A percentile compares a stretch with the other conserved stretches of the same genome.
phyloP scores from a whole-genome alignment of 2,797 vertebrate species.

The Sciurus carolinensis region DNA sequence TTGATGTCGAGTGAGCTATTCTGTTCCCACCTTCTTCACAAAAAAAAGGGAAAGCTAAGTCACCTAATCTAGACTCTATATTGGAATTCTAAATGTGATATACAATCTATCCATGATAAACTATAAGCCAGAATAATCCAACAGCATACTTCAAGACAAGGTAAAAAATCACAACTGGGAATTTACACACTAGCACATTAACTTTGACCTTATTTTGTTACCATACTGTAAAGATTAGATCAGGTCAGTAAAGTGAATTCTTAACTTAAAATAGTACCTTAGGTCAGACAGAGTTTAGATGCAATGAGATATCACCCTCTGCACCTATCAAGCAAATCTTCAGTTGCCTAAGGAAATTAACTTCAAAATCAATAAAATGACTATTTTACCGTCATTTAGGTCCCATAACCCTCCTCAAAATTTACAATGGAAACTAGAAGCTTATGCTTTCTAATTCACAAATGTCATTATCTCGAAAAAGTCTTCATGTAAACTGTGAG shows the following conservation, averaged over 20 bases:
- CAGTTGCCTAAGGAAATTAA: slow-evolving; percentile 51
- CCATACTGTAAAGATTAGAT: background rate
- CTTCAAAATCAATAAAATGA: slow-evolving; percentile 13
- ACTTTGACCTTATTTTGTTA: slow-evolving; percentile 48
- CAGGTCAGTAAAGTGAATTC: background rate
- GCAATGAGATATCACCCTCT: slow-evolving; percentile 3
- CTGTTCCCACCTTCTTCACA: background rate
- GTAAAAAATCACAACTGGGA: slow-evolving; percentile 40
- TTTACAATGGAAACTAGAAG: slow-evolving; percentile 3
- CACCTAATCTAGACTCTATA: background rate
- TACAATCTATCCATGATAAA: slow-evolving; percentile 36
- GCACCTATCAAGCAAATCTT: slow-evolving; percentile 40
- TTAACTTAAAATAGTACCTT: background rate
- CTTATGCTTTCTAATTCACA: slow-evolving; percentile 44
- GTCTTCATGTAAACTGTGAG: background rate
- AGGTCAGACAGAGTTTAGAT: slow-evolving; percentile 9
- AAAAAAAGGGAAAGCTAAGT: slow-evolving; percentile 37
- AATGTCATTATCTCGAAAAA: background rate
- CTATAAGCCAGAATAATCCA: background rate
- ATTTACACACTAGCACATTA: slow-evolving; percentile 24
- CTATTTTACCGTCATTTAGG: background rate
- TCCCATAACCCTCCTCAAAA: slow-evolving; percentile 45
- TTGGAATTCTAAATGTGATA: background rate
- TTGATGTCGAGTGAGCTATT: slow-evolving; percentile 24
- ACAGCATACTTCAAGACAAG: background rate